Percentiles rank a stretch among this genome's conserved stretches.
Evolutionary conservation across 2,113 vertebrate genomes (phyloP).

Genomic region (Motacilla alba): DNA sequence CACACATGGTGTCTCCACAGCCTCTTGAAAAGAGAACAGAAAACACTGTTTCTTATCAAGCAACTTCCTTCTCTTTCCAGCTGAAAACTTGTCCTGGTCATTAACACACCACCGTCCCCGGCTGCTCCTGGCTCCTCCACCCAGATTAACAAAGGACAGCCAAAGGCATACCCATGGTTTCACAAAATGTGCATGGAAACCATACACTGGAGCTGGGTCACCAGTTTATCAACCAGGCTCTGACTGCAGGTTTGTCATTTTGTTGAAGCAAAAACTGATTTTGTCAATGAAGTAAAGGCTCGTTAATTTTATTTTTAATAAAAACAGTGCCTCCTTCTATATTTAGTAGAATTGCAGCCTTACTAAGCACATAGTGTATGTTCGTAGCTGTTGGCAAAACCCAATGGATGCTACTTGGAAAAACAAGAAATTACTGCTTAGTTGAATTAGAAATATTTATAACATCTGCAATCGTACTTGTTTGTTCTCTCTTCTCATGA

Average conservation of each 20-base stretch:
- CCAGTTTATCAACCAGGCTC: background rate
- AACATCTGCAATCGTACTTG: background rate
- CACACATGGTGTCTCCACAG: fast-evolving
- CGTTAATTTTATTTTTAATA: background rate
- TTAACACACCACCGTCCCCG: background rate
- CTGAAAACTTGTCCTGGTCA: background rate
- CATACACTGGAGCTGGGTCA: fast-evolving
- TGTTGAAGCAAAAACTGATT: background rate
- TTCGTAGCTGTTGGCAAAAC: background rate
- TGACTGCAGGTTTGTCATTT: background rate
- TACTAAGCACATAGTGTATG: background rate
- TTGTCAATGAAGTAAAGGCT: background rate
- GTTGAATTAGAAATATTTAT: background rate
- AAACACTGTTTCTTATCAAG: background rate
- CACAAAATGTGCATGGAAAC: background rate
- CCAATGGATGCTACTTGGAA: background rate
- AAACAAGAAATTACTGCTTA: background rate
- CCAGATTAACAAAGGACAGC: fast-evolving
- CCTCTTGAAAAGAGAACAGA: background rate
- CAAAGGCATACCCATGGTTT: background rate
- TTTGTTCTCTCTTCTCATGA: background rate
- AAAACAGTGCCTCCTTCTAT: background rate
- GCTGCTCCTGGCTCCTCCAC: background rate
- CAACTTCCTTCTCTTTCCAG: background rate
- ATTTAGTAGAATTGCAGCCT: background rate